Conservation (phyloP, 2,113 vertebrate species). For the Pteropus alecto region DNA sequence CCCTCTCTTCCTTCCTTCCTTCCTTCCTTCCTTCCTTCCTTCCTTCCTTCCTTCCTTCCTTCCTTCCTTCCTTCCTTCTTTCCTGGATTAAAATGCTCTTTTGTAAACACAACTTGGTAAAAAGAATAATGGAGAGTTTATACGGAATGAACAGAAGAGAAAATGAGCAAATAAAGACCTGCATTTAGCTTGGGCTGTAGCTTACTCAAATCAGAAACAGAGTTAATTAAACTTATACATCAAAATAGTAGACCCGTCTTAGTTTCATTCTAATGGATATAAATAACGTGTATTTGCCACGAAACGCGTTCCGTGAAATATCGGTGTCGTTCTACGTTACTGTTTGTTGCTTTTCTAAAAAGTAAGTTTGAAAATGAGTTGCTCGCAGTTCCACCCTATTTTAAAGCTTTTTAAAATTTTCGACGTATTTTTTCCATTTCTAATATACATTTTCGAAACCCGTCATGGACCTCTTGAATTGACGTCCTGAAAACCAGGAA, state of each 20-base stretch:
- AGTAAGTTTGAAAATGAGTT: neutral
- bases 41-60: too few relatives aligned
- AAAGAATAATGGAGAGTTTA: neutral
- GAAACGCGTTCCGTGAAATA: fast-evolving
- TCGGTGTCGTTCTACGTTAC: neutral
- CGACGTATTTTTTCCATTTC: neutral
- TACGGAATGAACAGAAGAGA: neutral
- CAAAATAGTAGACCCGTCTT: neutral
- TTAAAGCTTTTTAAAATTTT: neutral
- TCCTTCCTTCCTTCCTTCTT: too few relatives aligned
- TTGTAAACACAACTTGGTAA: neutral
- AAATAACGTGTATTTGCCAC: neutral
- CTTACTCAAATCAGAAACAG: neutral
- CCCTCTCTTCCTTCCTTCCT: too few relatives aligned
- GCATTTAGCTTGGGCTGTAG: fast-evolving
- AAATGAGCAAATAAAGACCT: neutral
- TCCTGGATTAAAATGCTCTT: neutral
- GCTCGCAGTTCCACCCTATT: neutral
- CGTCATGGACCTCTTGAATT: too few relatives aligned
- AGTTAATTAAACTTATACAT: neutral
- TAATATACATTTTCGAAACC: neutral
- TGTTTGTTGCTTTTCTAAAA: neutral
- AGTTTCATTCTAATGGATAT: too few relatives aligned
- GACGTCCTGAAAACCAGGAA: neutral
- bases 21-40: too few relatives aligned